Evolutionary conservation across 2,888 invertebrate genomes (phyloP).

Genomic region (Spodoptera exigua): DNA sequence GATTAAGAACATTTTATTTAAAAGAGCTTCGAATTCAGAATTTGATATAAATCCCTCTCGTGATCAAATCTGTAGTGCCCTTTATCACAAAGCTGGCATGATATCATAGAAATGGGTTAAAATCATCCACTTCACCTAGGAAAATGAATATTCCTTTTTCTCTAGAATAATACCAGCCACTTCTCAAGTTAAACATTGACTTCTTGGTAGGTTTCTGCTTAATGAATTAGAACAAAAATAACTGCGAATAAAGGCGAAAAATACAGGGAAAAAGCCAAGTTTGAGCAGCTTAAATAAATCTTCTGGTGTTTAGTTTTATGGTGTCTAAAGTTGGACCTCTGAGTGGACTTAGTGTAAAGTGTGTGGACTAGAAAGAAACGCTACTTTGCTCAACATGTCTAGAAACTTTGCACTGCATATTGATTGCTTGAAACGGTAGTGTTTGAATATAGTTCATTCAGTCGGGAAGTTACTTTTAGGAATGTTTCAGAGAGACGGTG

Average conservation of each 20-base stretch:
- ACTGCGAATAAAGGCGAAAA: conserved; percentile 4
- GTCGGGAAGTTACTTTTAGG: no score
- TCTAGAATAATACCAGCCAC: background rate
- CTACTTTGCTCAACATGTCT: conserved; percentile 39
- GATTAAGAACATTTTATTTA: no score
- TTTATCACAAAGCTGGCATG: no score
- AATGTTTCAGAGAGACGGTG: no score
- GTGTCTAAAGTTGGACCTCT: conserved; percentile 54
- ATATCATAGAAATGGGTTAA: no score
- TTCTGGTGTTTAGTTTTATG: conserved; percentile 49
- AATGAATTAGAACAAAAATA: conserved; percentile 1
- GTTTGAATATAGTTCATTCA: no score
- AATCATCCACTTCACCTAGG: background rate
- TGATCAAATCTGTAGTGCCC: no score
- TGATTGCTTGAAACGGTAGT: background rate
- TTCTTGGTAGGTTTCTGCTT: background rate
- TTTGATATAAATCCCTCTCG: no score
- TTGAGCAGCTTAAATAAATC: conserved; percentile 51
- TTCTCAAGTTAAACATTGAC: background rate
- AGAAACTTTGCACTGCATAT: conserved; percentile 34
- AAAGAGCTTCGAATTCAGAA: no score
- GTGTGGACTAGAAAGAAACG: conserved; percentile 43
- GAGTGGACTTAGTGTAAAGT: conserved; percentile 51
- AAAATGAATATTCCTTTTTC: background rate
- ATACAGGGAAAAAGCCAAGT: conserved; percentile 18